phyloP scores from a whole-genome alignment of 23 tunicate genomes.

The Halocynthia aurantium region DNA sequence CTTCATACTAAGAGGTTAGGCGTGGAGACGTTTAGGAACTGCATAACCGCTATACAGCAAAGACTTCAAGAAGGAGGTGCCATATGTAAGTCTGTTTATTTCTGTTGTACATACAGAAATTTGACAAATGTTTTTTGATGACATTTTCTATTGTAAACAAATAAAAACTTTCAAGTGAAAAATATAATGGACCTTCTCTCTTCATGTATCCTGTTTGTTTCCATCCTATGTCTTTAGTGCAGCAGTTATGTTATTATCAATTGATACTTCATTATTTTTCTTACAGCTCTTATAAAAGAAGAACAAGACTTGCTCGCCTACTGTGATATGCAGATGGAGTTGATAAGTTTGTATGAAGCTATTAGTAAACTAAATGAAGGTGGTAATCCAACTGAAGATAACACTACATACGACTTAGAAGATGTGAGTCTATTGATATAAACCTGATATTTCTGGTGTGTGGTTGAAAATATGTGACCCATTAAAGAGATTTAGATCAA shows the following conservation, averaged over 20 bases:
- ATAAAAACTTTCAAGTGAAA: too few relatives aligned
- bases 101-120: background rate
- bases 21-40: conserved; percentile 21
- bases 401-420: background rate
- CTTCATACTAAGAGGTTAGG: conserved; percentile 29
- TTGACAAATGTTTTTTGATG: too few relatives aligned
- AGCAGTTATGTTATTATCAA: too few relatives aligned
- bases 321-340: conserved; percentile 18
- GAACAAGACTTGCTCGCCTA: conserved; percentile 28
- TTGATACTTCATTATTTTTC: background rate
- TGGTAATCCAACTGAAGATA: background rate
- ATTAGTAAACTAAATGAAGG: conserved; percentile 28
- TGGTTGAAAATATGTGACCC: too few relatives aligned
- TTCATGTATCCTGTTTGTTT: too few relatives aligned
- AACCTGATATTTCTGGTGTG: background rate
- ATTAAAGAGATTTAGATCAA: too few relatives aligned
- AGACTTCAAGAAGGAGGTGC: conserved; percentile 20
- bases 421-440: conserved; percentile 1
- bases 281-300: conserved; percentile 31
- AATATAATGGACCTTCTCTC: too few relatives aligned
- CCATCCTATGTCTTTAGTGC: too few relatives aligned
- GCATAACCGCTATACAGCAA: conserved; percentile 6
- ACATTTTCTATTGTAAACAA: too few relatives aligned
- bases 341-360: conserved; percentile 25
- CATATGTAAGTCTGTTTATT: background rate